These are phyloP conservation scores for Octopus sinensis DNA, from an alignment of 1,140 invertebrate species.

Conservation along the genomic window DNA sequence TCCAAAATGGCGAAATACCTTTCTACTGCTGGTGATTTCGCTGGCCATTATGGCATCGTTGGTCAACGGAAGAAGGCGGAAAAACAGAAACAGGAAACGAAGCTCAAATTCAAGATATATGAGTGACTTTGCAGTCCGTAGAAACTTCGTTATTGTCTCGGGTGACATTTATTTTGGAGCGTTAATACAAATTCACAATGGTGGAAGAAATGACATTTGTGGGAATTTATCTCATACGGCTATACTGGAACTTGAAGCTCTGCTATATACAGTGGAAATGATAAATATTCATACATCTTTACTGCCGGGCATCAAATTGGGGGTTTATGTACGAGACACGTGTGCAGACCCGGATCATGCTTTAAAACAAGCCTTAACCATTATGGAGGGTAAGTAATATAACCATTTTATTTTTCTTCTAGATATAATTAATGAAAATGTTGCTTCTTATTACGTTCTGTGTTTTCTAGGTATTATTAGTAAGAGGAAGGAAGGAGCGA, in stretches of 20 bases:
- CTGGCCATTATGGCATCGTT: neutral
- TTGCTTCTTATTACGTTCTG: too few relatives aligned
- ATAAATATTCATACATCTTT: neutral
- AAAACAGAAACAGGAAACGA: neutral
- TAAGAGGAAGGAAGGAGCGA: too few relatives aligned
- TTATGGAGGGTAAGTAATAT: conserved; percentile 4
- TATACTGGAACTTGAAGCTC: neutral
- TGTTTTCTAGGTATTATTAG: too few relatives aligned
- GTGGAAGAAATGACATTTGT: neutral
- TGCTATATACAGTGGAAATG: neutral
- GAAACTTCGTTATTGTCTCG: neutral
- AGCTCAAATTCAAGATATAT: neutral
- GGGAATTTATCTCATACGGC: neutral
- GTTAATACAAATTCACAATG: neutral
- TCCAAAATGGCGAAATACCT: neutral
- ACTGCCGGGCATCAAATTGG: neutral
- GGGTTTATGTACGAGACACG: conserved; percentile 8
- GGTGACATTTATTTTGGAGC: neutral
- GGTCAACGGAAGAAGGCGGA: neutral
- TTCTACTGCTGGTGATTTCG: neutral
- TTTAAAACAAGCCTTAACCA: conserved; percentile 5
- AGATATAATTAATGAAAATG: too few relatives aligned
- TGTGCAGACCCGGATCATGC: conserved; percentile 3
- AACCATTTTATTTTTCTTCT: too few relatives aligned
- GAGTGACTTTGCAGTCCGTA: neutral